Base-by-base conservation (phyloP, 2,888 invertebrate genomes). In the Tenthredo livida region DNA sequence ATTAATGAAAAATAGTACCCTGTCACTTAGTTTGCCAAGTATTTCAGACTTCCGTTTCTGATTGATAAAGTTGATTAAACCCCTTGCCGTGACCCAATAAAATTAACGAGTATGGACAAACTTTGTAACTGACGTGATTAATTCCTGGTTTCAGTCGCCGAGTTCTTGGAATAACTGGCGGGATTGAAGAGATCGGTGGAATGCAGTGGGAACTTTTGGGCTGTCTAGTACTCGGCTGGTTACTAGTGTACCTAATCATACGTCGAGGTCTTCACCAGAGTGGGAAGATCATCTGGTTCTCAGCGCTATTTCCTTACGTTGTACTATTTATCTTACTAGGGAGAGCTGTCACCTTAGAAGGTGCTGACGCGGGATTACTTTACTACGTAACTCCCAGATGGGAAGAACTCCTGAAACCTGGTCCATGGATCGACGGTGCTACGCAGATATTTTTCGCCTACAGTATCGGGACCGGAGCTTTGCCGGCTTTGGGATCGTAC, bases 231-330 rank as follows among this genome's bases (percentile, higher is more conserved):
- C 93, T 96, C 12, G 96, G 96, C 85, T 97, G 97, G 95, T 89
- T 96, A 25, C 94, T 96, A 84, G 96, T 97, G 88, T 97, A 97
- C 93, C 94, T 95, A 88, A 96, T 96, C 89, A 94, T 97, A 87
- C 95, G 96, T 93, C 96, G 96, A 90, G 97, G 97, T 72, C 95
- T 97, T 83, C 95, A 96, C 89, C 96, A 96, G 92, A 96, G 96
- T 88, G 97, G 97, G 91, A 97, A 97, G 94, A 96, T 96, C 90
- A 96, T 97, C 88, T 97, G 96, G 96, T 97, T 97, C 93, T 96
- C 96, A 21, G 97, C 97, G 9, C 92, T 97, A 88, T 96, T 96
- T 91, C 97, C 97, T 10, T 97, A 97, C 92, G 94, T 95, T 73
- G 96, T 97, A 43, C 94, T 97, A 87, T 93, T 95, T 87, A 95